Evolutionary conservation across 2,797 vertebrate genomes (phyloP), one percentile per base, ranked within the genome.

Genomic region (Anguilla anguilla): DNA sequence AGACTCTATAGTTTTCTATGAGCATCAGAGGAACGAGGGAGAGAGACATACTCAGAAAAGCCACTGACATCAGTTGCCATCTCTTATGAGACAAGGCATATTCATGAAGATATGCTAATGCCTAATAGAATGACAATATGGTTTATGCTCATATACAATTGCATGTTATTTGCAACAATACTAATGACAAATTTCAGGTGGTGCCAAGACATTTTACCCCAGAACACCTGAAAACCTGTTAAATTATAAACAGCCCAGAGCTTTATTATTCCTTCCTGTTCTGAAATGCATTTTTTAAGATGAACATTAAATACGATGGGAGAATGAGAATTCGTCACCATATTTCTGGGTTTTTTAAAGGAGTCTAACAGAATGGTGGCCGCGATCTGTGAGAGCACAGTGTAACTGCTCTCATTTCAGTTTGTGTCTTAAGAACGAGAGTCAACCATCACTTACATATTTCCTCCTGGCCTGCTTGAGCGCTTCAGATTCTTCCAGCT

Each of bases 1-100:
- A 0, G 98, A 99, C 85, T 99, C 98, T 1, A 99, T 99, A 7
- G 93, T 98, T 99, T 98, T 98, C 98, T 99, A 59, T 0, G 72
- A 31, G 86, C 28, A 64, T 69, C 28, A 59, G 6, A 85, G 22
- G 85, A 81, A 88, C 22, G 79, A 79, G 51, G 9, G 46, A 88
- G 85, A 83, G 49, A 43, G 5, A 11, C 22, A 46, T 25, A 43
- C 13, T 3, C 6, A 77, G 3, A 77, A 7, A 15, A 2, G 3
- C 1, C 35, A 39, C 35, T 35, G 9, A 64, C 31, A 46, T 55
- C 69, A 83, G 57, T 39, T 82, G 9, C 82, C 22, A 11, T 55
- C 28, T 82, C 51, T 82, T 39, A 89, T 88, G 90, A 87, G 0
- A 67, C 17, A 15, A 43, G n/a, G 10, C 19, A 35, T 39, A 6